Percentiles rank a stretch among this genome's conserved stretches.
Evolutionary conservation across 2,888 invertebrate species (phyloP).

Genomic region (Drosophila eohydei): DNA sequence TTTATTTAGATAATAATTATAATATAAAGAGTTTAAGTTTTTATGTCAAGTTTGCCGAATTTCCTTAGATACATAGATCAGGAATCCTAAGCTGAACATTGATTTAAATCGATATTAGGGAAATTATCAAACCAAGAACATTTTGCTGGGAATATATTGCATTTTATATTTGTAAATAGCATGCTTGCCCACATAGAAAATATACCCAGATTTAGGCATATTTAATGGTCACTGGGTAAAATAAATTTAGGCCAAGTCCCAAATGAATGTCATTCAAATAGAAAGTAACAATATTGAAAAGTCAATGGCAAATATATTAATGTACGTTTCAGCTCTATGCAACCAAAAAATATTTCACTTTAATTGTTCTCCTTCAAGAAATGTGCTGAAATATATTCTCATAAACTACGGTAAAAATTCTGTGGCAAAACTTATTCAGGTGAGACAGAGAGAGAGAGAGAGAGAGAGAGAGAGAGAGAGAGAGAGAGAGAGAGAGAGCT

Average conservation of each 20-base stretch:
- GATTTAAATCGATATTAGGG: too few relatives aligned
- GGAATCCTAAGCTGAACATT: too few relatives aligned
- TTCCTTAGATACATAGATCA: too few relatives aligned
- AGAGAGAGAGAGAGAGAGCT: not conserved
- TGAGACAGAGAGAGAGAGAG: not conserved
- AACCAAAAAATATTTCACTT: conserved; percentile 56
- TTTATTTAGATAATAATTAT: too few relatives aligned
- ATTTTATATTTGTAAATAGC: not conserved
- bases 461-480: not conserved
- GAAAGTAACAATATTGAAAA: conserved; percentile 6
- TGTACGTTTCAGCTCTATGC: conserved; percentile 9
- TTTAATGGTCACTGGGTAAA: not conserved
- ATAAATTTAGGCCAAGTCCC: conserved; percentile 10
- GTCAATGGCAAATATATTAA: not conserved
- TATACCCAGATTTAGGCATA: not conserved
- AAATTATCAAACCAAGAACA: too few relatives aligned
- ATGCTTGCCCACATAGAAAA: not conserved
- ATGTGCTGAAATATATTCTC: conserved; percentile 46
- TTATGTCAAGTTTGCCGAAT: too few relatives aligned
- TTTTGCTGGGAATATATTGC: not conserved
- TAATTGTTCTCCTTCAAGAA: conserved; percentile 56
- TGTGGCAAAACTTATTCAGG: conserved; percentile 28
- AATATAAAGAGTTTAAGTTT: too few relatives aligned
- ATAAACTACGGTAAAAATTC: conserved; percentile 36
- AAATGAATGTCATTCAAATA: conserved; percentile 15